Base-by-base conservation (phyloP, 1,140 invertebrate genomes). In the Uloborus diversus region DNA sequence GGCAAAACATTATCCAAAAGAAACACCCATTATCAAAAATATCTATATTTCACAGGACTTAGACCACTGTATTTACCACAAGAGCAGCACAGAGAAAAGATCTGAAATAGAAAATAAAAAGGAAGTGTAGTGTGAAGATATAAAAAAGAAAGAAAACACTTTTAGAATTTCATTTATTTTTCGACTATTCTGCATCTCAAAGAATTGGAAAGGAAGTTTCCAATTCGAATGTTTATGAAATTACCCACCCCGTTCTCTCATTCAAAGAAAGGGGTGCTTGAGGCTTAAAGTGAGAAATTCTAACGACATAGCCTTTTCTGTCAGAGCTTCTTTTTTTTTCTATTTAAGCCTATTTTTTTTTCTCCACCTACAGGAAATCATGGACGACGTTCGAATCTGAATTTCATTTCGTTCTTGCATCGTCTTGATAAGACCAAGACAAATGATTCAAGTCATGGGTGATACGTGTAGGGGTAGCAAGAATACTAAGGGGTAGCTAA, bases 151-250 rank as follows among this genome's bases (percentile, higher is more conserved):
- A 75, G 35, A 27, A 35, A 62, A 62, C 57, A 49, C 70, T 61
- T 75, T 75, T 75, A 64, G 70, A 75, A 75, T 62, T 75, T 75
- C 70, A 75, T 75, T 75, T 75, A 75, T 75, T 61, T 71, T 75
- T 75, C 42, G 37, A 75, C 70, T 62, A 75, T 75, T 75, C 70
- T 62, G 57, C 57, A 62, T 62, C 37, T 27, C 37, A 75, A 75
- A 62, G 30, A 33, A 75, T 35, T 42, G 37, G 37, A 75, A 62
- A 75, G 70, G 70, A 75, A 75, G 70, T 75, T 75, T 75, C 70
- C 70, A 62, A 75, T 75, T 62, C 70, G 70, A 75, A 75, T 75
- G 70, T 62, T 75, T 75, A 75, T 75, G 70, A 75, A 75, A 75
- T 75, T 75, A 75, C 59, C 70, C 57, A 32, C 25, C 70, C 17